Base-by-base conservation (phyloP, 2,888 invertebrate species). In the Trichopria drosophilae region DNA sequence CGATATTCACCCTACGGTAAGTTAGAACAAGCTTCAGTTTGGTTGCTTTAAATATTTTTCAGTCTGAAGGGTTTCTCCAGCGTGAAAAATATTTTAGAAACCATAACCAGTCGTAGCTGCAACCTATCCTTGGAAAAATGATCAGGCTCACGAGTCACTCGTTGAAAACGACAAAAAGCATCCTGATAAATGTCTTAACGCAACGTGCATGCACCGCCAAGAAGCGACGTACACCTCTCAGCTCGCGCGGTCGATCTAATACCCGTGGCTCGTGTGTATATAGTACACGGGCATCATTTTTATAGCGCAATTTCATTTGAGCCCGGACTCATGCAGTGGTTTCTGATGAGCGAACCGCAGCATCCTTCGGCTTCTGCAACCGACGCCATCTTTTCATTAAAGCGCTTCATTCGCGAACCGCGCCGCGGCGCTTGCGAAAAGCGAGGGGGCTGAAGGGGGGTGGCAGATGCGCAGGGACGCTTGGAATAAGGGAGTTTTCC, bases 241-340 rank as follows among this genome's bases (percentile, higher is more conserved):
- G 47, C 46, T 35, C 55, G 48, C 58, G 47, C 55, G 52, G 57
- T 49, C 57, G 65, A 64, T 55, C 67, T 69, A 69, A 71, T 71
- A 72, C 71, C 63, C 62, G 46, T 57, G 62, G 62, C 66, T 12
- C 12, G 29, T 13, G 7, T 12, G 46, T 50, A 46, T 46, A 64
- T 67, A 68, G n/a, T 70, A 67, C 71, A 68, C 69, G 62, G 62
- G 63, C 68, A 70, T 72, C 71, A 72, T 71, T 72, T 72, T 72
- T 71, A 72, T 72, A 70, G 69, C 67, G 72, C 72, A 71, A 72
- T 72, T 72, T 71, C 72, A 72, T 72, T 72, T 71, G 69, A 71
- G 71, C 70, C 66, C 51, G 64, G 70, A 64, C 67, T 69, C 72
- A 72, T 72, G 71, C 72, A 72, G 68, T 72, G 71, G 62, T 69